A percentile compares a stretch with the other conserved stretches of the same genome.
phyloP scores from a whole-genome alignment of 2,797 vertebrate genomes.

The Glyptemys insculpta region DNA sequence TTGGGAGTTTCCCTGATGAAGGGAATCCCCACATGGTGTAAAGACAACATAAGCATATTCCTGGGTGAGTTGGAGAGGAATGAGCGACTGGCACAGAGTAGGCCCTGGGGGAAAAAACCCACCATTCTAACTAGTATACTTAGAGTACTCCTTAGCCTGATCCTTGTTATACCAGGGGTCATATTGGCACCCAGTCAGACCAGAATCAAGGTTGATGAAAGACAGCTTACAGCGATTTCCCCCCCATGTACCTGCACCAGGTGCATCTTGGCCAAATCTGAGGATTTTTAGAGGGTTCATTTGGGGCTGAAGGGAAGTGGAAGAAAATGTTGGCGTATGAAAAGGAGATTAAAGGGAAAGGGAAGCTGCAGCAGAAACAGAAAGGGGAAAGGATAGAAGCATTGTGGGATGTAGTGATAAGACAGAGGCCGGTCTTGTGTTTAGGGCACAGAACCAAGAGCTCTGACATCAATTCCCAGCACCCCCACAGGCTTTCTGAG shows the following conservation, averaged over 20 bases:
- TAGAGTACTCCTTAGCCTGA: conserved; percentile 64
- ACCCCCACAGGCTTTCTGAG: neutral
- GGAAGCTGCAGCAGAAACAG: conserved; percentile 42
- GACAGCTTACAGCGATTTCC: conserved; percentile 68
- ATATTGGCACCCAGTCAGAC: conserved; percentile 74
- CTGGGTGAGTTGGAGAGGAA: conserved; percentile 69
- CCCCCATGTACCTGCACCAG: conserved; percentile 60
- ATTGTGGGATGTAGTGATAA: conserved; percentile 42
- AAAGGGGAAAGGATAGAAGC: neutral
- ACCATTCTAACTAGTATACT: conserved; percentile 73
- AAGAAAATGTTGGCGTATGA: conserved; percentile 20
- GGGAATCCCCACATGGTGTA: conserved; percentile 68
- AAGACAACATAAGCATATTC: conserved; percentile 71
- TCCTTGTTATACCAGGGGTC: conserved; percentile 73
- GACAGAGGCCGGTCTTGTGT: conserved; percentile 19
- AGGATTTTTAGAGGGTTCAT: conserved; percentile 65
- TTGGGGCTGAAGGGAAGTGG: conserved; percentile 55
- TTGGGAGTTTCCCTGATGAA: conserved; percentile 63
- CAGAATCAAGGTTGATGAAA: conserved; percentile 73
- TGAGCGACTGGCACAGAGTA: conserved; percentile 71
- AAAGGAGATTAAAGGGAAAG: conserved; percentile 46
- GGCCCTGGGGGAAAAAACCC: conserved; percentile 51
- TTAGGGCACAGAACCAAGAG: conserved; percentile 34
- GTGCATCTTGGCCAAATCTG: conserved; percentile 69
- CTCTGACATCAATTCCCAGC: conserved; percentile 15